phyloP scores from a whole-genome alignment of 2,113 vertebrate genomes.

The Leucopsar rothschildi region DNA sequence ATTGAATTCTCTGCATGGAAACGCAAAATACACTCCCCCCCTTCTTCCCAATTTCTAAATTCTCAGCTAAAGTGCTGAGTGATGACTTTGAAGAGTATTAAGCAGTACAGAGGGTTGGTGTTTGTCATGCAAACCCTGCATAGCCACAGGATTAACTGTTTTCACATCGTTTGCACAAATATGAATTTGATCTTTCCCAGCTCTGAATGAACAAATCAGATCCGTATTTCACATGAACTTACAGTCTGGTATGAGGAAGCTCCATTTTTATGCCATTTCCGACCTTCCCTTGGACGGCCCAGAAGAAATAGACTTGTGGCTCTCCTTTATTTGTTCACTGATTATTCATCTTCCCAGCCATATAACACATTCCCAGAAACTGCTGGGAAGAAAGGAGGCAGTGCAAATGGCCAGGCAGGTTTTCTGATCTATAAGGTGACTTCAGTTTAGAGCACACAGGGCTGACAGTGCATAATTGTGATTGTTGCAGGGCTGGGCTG shows the following conservation, averaged over 20 bases:
- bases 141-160: neutral
- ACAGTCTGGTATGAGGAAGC: neutral
- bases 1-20: conserved; percentile 5
- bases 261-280: neutral
- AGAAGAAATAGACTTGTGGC: neutral
- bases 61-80: neutral
- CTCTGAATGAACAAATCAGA: neutral
- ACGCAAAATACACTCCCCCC: neutral
- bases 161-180: neutral
- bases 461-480: neutral
- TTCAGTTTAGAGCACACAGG: neutral
- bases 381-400: neutral
- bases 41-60: neutral
- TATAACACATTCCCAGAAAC: neutral
- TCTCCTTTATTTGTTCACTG: neutral
- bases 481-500: neutral
- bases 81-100: neutral
- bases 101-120: neutral
- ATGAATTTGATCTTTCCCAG: neutral
- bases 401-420: neutral
- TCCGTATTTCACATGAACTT: neutral
- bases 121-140: neutral
- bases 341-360: neutral
- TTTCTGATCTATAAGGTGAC: neutral
- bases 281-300: neutral